Base-by-base conservation (phyloP, 2,888 invertebrate genomes). In the Chloromyia formosa region DNA sequence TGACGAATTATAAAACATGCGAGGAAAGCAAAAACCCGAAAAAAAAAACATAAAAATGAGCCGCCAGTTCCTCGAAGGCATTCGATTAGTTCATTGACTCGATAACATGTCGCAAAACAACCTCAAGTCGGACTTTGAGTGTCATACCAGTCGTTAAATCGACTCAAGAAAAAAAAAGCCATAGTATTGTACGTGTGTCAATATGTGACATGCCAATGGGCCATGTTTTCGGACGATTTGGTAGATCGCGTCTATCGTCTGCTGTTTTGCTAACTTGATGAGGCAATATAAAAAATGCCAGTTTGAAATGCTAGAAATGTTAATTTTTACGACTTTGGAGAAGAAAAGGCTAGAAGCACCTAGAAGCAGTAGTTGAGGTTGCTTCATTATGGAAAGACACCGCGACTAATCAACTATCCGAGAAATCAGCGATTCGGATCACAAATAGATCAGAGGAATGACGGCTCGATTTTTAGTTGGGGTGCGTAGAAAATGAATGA, bases 11-110 rank as follows among this genome's bases (percentile, higher is more conserved):
- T 10, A 62, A 35, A 62, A 62, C 40, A 40, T 7, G 7, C 62
- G 40, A 35, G 40, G 45, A 40, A 9, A 16, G 12, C 9, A n/a
- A n/a, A n/a, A n/a, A n/a, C n/a, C n/a, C n/a, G 1, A 42, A 62
- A 35, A 40, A 62, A n/a, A 22, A 22, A 60, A 22, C 60, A 45
- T 18, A 42, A 64, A 40, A 64, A 64, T 35, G 42, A 42, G 16
- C 16, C 18, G 3, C 7, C 1, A 14, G 54, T 42, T 58, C 20
- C 54, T 54, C 7, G 53, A 69, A 69, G 68, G 53, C 68, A 62
- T 40, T n/a, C 62, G 40, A 35, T 18, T 16, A 71, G 71, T 71
- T 71, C 71, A 56, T 71, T 71, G 56, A 71, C 71, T 23, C 40
- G 71, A 35, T 58, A 71, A 35, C 27, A 20, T 49, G 71, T 56